A percentile compares a stretch with the other conserved stretches of the same genome.
Evolutionary conservation across 2,797 vertebrate genomes (phyloP).

Genomic region (Nothura maculosa): DNA sequence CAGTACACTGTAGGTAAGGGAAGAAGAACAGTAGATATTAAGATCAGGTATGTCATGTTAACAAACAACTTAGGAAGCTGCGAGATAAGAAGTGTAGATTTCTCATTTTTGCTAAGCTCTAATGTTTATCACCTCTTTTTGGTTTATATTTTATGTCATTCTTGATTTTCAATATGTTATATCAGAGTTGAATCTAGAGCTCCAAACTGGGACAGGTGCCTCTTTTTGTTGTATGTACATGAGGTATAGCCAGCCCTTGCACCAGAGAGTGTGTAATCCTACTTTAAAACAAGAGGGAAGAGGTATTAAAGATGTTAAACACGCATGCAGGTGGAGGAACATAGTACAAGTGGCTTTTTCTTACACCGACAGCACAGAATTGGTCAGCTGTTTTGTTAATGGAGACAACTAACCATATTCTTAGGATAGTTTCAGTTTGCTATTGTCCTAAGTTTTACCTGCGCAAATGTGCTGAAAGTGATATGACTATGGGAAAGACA

Average conservation of each 20-base stretch:
- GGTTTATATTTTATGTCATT: not conserved
- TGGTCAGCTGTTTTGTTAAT: constrained; percentile 46
- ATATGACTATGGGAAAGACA: not conserved
- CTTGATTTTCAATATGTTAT: not conserved
- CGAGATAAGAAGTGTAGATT: not conserved
- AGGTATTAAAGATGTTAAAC: constrained; percentile 31
- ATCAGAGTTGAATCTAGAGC: not conserved
- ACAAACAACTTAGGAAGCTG: not conserved
- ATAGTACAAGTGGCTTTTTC: constrained; percentile 38
- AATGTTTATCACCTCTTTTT: not conserved
- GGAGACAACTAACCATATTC: constrained; percentile 40
- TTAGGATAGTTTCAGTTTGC: constrained; percentile 23
- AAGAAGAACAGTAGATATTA: not conserved
- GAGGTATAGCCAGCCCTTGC: not conserved
- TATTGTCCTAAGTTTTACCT: not conserved
- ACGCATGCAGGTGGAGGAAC: constrained; percentile 13
- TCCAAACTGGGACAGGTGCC: not conserved
- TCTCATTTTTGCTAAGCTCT: not conserved
- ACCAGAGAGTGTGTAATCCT: not conserved
- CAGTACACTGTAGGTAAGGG: fast-evolving
- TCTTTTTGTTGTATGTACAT: not conserved
- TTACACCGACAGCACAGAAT: not conserved
- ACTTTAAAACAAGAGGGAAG: constrained; percentile 12
- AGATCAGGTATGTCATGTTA: not conserved
- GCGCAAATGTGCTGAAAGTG: not conserved